These are phyloP conservation scores for Petrophora chlorosata DNA, from an alignment of 2,888 invertebrate genomes.

Conservation along the genomic window DNA sequence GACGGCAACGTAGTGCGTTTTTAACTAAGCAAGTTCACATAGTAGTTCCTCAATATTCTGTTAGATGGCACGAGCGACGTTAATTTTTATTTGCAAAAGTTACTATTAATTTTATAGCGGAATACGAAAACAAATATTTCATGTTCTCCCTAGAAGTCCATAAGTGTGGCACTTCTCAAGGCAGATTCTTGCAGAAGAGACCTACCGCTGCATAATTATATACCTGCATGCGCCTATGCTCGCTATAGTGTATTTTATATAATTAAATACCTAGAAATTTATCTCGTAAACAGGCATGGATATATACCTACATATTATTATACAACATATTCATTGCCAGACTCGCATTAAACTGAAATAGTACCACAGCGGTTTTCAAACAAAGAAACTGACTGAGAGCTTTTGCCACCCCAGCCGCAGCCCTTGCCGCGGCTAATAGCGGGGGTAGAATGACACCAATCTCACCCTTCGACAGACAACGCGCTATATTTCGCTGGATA, in stretches of 20 bases:
- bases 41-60: constrained; percentile 10
- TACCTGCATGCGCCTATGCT: no score
- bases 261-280: no score
- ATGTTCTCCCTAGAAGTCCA: no score
- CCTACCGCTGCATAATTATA: no score
- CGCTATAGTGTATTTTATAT: no score
- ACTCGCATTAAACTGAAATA: no score
- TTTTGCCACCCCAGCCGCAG: constrained; percentile 35
- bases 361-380: constrained; percentile 38
- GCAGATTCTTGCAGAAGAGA: no score
- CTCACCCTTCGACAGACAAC: constrained; percentile 39
- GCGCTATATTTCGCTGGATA: constrained; percentile 14
- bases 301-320: no score
- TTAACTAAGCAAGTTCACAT: not conserved
- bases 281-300: no score
- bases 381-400: constrained; percentile 41
- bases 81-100: not conserved
- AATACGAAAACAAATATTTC: not conserved
- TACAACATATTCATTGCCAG: no score
- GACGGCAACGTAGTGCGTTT: not conserved
- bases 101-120: not conserved
- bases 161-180: no score
- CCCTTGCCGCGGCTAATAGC: constrained; percentile 44
- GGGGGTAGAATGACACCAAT: constrained; percentile 37
- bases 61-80: constrained; percentile 38